A percentile compares a stretch with the other conserved stretches of the same genome.
Evolutionary conservation across 2,888 invertebrate genomes (phyloP).

Genomic region (Nesidiocoris tenuis): DNA sequence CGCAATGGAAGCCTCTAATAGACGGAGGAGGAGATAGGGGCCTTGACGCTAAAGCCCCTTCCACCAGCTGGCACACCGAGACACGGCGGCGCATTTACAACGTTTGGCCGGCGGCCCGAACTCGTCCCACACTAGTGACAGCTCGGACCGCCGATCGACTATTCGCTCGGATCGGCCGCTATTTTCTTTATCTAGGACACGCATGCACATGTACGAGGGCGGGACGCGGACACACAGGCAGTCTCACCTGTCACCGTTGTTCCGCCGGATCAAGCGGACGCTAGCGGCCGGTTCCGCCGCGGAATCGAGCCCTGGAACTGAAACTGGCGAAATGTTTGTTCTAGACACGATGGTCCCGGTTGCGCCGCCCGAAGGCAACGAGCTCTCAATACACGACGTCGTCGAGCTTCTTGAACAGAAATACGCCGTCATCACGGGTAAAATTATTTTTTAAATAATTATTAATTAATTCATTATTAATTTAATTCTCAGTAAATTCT

Average conservation of each 20-base stretch:
- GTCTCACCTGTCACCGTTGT: neutral
- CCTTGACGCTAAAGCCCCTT: neutral
- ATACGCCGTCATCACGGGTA: constrained; percentile 83
- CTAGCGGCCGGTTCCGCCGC: neutral
- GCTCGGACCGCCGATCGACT: too few species aligned
- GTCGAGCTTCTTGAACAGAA: constrained; percentile 83
- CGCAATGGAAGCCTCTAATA: too few species aligned
- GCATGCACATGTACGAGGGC: neutral
- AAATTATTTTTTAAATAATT: too few species aligned
- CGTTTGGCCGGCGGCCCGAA: neutral
- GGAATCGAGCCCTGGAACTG: neutral
- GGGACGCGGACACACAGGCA: neutral
- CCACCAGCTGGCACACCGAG: neutral
- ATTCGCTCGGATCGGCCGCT: neutral
- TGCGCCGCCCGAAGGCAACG: constrained; percentile 54
- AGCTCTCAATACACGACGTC: constrained; percentile 72
- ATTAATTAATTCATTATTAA: too few species aligned
- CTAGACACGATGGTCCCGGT: constrained; percentile 52
- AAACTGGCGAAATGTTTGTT: constrained; percentile 15
- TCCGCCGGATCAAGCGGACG: neutral
- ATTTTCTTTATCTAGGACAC: neutral
- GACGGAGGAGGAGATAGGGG: neutral
- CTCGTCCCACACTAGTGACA: neutral
- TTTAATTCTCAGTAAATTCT: too few species aligned
- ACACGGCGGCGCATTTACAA: too few species aligned